A percentile compares a stretch with the other conserved stretches of the same genome.
Conservation (phyloP, 2,888 invertebrate genomes). For the Chaitophorus viminalis region DNA sequence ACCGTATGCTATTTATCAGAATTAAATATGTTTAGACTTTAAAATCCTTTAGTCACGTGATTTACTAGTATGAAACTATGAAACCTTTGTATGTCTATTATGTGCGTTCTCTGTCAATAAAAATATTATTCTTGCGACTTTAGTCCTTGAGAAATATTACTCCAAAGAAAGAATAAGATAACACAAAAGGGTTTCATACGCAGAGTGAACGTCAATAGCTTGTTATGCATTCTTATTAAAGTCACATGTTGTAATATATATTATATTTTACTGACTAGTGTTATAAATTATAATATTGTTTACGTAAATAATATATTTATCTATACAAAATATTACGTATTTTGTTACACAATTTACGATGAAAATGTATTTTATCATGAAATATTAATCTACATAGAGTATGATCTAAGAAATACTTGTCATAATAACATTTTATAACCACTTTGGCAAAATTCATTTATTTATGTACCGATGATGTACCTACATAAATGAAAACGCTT, state of each 20-base stretch:
- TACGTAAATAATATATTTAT: neutral
- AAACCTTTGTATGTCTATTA: neutral
- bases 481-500: neutral
- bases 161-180: neutral
- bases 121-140: neutral
- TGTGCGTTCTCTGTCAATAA: neutral
- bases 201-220: neutral
- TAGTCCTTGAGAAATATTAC: constrained; percentile 1
- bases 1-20: neutral
- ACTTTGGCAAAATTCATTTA: too few species aligned
- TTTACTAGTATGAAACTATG: neutral
- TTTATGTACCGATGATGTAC: too few species aligned
- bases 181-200: neutral
- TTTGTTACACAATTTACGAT: too few species aligned
- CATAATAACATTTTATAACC: too few species aligned
- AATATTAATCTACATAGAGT: too few species aligned
- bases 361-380: too few species aligned
- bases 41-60: neutral
- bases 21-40: neutral
- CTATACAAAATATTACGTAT: too few species aligned
- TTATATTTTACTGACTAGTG: neutral
- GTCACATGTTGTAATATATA: neutral
- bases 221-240: neutral
- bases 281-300: neutral
- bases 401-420: too few species aligned